These are phyloP conservation scores for Microcebus murinus DNA, from an alignment of 2,113 vertebrate species.

Conservation along the genomic window DNA sequence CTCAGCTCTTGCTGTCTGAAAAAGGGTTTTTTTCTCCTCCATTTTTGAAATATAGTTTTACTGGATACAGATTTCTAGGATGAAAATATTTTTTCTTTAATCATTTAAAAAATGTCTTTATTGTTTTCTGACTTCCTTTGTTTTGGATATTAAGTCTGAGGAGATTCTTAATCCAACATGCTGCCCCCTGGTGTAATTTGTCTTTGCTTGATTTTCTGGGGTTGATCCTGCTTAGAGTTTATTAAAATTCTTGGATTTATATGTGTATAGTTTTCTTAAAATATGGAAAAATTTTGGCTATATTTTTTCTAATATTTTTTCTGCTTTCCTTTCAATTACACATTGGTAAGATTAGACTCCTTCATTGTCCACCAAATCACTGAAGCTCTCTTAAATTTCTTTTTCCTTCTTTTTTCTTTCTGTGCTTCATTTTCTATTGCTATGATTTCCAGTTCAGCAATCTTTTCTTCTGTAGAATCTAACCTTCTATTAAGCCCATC, in stretches of 20 bases:
- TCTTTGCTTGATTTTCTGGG: background rate
- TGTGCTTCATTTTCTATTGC: background rate
- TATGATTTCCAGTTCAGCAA: background rate
- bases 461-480: background rate
- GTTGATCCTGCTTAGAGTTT: background rate
- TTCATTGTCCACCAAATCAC: background rate
- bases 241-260: background rate
- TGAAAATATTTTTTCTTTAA: background rate
- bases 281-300: background rate
- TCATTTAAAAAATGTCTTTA: background rate
- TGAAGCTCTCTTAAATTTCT: background rate
- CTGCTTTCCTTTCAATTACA: background rate
- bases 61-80: constrained; percentile 14
- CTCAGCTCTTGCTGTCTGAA: background rate
- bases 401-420: background rate
- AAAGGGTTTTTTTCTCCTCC: background rate
- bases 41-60: constrained; percentile 43
- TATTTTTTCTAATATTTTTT: background rate
- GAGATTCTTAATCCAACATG: background rate
- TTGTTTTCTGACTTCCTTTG: background rate
- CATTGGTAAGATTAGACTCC: background rate
- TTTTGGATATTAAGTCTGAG: background rate
- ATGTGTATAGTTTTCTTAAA: background rate
- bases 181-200: background rate
- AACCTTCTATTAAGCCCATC: background rate